phyloP scores from a whole-genome alignment of 2,888 invertebrate species.

The Erebia aethiops region DNA sequence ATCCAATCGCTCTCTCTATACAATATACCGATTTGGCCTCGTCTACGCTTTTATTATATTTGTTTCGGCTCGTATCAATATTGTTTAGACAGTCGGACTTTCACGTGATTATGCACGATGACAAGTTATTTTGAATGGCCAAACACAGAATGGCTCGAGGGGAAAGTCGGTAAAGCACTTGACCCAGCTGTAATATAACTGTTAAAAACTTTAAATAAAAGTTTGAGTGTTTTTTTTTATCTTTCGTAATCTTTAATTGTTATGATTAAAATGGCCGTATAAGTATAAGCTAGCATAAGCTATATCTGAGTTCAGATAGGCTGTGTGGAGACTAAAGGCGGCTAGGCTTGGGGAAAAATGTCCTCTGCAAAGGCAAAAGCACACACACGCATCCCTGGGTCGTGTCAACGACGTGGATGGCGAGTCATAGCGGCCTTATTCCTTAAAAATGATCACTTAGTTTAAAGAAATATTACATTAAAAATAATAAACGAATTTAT shows the following conservation, averaged over 20 bases:
- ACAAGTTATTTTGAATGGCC: constrained; percentile 31
- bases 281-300: too few species aligned
- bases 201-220: constrained; percentile 23
- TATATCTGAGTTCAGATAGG: too few species aligned
- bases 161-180: constrained; percentile 34
- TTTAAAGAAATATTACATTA: too few species aligned
- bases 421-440: too few species aligned
- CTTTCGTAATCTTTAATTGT: constrained; percentile 10
- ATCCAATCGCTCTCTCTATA: constrained; percentile 1
- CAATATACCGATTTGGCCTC: neutral
- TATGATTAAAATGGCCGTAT: too few species aligned
- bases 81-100: constrained; percentile 36
- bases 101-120: constrained; percentile 39
- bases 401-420: too few species aligned
- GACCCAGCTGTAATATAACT: constrained; percentile 31
- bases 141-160: constrained; percentile 24
- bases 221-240: constrained; percentile 12
- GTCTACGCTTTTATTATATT: constrained; percentile 13
- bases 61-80: constrained; percentile 24
- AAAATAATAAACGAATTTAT: too few species aligned
- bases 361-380: too few species aligned
- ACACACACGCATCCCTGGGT: too few species aligned
- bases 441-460: too few species aligned
- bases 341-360: too few species aligned
- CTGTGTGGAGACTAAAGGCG: too few species aligned